phyloP scores from a whole-genome alignment of 2,113 vertebrate species.

The Rallus limicola region DNA sequence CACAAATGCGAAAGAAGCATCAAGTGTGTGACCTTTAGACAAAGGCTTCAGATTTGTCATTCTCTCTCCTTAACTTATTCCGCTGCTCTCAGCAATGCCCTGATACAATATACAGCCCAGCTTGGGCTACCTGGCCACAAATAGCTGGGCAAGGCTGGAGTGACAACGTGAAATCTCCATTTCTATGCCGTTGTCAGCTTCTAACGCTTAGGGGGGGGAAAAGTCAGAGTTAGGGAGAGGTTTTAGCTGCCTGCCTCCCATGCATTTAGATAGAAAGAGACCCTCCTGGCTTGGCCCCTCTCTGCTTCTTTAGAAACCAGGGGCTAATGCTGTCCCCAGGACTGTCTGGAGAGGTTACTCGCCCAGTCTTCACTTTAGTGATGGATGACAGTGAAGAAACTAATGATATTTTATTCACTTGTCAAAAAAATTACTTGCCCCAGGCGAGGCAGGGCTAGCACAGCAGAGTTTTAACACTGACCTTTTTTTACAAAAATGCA shows the following conservation, averaged over 20 bases:
- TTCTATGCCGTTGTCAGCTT: slow-evolving; percentile 63
- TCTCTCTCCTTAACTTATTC: slow-evolving; percentile 45
- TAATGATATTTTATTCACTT: slow-evolving; percentile 70
- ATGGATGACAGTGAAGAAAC: slow-evolving; percentile 59
- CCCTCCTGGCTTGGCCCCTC: background rate
- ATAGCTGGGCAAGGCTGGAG: slow-evolving; percentile 22
- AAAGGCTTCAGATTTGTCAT: slow-evolving; percentile 65
- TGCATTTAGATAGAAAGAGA: slow-evolving; percentile 24
- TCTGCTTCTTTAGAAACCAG: slow-evolving; percentile 49
- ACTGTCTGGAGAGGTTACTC: slow-evolving; percentile 69
- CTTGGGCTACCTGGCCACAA: slow-evolving; percentile 62
- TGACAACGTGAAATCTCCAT: slow-evolving; percentile 60
- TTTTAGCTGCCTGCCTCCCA: slow-evolving; percentile 36
- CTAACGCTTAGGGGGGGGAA: background rate
- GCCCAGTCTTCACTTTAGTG: slow-evolving; percentile 57
- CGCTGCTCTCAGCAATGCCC: background rate
- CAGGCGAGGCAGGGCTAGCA: background rate
- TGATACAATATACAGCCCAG: background rate
- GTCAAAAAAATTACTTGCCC: slow-evolving; percentile 70
- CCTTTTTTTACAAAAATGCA: background rate
- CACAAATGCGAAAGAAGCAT: slow-evolving; percentile 56
- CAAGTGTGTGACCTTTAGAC: slow-evolving; percentile 66
- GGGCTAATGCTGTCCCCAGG: slow-evolving; percentile 31
- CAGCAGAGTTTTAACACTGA: background rate
- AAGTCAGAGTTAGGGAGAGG: slow-evolving; percentile 14